Evolutionary conservation across 2,888 invertebrate genomes (phyloP), one percentile per base, ranked within the genome.

Genomic region (Thumatha senex): DNA sequence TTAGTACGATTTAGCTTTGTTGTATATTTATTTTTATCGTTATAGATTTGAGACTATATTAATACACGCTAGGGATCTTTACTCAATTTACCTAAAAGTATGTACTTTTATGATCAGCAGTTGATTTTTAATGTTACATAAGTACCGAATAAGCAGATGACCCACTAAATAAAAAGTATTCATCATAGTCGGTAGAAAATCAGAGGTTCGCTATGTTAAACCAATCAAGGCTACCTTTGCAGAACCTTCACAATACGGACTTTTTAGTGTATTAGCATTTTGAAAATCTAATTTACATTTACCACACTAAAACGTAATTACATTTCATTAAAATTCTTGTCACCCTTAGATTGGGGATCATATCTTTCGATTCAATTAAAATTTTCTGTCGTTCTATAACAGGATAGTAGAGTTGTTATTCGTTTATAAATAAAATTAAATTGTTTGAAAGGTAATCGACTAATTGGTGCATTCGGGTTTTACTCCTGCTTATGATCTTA

Each of bases 401-500:
- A 72, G 71, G 48, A 46, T 49, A 55, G 61, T 61, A 38, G 62
- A 64, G 64, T 45, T 46, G 67, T 57, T 62, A 50, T 61, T 61
- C 13, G 56, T 50, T 40, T 51, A 46, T 46, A 60, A 66, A 71
- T 71, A 61, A 69, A 64, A 58, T 56, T 54, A 65, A 65, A 72
- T 70, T 57, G 67, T 71, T 79, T 80, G 75, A 85, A 88, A 88
- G 88, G 89, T 88, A 87, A 82, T 80, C 71, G 69, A 74, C 77
- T 87, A 87, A 84, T 82, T 82, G 80, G 78, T 72, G 69, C 69
- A 61, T 69, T 66, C 61, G 71, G 76, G 36, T 58, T 84, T 82
- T 81, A 84, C 78, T 75, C 85, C 79, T 77, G 82, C 81, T 79
- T 80, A 79, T 80, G 88, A 88, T 91, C 78, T 87, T 89, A 90